Evolutionary conservation across 2,888 invertebrate species (phyloP), one percentile per base, ranked within the genome.

Genomic region (Hyposoter dolosus): DNA sequence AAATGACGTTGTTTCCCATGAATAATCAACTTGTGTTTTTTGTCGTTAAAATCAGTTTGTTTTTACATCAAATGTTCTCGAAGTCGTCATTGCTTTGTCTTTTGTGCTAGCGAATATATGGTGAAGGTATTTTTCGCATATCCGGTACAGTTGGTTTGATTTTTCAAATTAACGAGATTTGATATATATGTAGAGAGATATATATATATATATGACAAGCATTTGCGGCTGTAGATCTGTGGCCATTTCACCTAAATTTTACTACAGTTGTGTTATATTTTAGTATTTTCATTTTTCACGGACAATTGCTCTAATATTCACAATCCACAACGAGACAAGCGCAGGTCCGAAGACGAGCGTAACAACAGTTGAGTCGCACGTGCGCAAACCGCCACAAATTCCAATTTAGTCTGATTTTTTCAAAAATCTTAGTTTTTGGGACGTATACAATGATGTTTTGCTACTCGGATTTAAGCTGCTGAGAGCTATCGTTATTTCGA

Each of bases 241-340:
- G 45, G 35, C 63, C 50, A 50, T 71, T 65, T 47, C 17, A 19
- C 40, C 71, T 72, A 80, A 72, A 72, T 53, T 53, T 53, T 72
- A 69, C 72, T 45, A 63, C 47, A 50, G 35, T 74, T 77, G 72
- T 45, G n/a, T 65, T 43, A 71, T 79, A 23, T 74, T 10, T 56
- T 72, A 63, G 35, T 28, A 75, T 88, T 85, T 75, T 47, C 35
- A 69, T 88, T 83, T 85, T 72, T 6, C 50, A 35, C 23, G 66
- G 79, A 77, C 87, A 85, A 88, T 89, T 88, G 88, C 77, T 75
- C 88, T 91, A 91, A 87, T 83, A 88, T 88, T 90, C 87, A 82
- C 88, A 82, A 85, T 76, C 85, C 66, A 53, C 32, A 88, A 82
- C 63, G 89, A 87, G 74, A 77, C 81, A 19, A 40, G 69, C 32